A percentile compares a stretch with the other conserved stretches of the same genome.
Evolutionary conservation across 1,140 invertebrate genomes (phyloP).

Genomic region (Arctopsyche grandis): DNA sequence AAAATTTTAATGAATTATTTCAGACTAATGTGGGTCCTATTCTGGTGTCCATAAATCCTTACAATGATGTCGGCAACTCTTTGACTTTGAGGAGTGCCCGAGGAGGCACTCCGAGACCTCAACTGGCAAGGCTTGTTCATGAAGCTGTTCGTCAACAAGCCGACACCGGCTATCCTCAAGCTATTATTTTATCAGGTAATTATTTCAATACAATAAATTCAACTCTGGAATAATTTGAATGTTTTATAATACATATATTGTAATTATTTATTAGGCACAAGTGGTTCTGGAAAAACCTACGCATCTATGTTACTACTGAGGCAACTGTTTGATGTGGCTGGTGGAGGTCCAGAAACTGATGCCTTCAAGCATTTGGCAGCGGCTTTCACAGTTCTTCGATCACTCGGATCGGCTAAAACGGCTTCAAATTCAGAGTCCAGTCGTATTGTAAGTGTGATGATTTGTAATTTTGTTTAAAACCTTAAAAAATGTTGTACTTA

Average conservation of each 20-base stretch:
- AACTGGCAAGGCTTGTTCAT: conserved; percentile 87
- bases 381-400: conserved; percentile 91
- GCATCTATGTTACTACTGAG: conserved; percentile 90
- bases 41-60: conserved; percentile 88
- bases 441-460: conserved; percentile 77
- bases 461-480: neutral
- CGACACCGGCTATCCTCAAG: conserved; percentile 94
- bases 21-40: conserved; percentile 95
- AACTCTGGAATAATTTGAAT: neutral
- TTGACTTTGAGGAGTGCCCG: conserved; percentile 88
- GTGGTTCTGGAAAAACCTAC: conserved; percentile 95
- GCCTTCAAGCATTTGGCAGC: conserved; percentile 96
- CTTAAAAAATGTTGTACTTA: neutral
- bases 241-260: neutral
- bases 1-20: too few species aligned
- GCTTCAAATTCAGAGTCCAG: conserved; percentile 91
- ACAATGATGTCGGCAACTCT: conserved; percentile 86
- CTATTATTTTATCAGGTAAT: conserved; percentile 85
- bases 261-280: conserved; percentile 73
- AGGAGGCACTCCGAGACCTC: conserved; percentile 67
- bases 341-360: conserved; percentile 92
- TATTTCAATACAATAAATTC: neutral
- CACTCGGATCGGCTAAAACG: conserved; percentile 91
- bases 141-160: conserved; percentile 93
- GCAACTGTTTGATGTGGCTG: conserved; percentile 92